Base-by-base conservation (phyloP, 2,888 invertebrate species). In the Cistogaster globosa region DNA sequence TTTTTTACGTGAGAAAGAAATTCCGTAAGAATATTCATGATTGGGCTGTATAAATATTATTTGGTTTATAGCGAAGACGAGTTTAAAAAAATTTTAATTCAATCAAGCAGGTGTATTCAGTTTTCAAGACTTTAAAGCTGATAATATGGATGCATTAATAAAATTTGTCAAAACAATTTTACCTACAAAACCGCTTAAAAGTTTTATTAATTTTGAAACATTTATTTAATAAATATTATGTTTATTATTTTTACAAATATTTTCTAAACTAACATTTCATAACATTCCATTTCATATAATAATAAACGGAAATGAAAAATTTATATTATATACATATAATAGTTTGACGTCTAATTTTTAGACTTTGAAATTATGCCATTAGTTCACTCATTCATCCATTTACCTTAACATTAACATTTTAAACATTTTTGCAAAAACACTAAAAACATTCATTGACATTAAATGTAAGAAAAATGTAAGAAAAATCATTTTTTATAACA, bases 241-340 rank as follows among this genome's bases (percentile, higher is more conserved):
- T 77, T 78, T 2, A 12, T 6, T 75, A 20, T 22, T 18, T 55
- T 75, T 76, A 11, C 57, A 38, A 77, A 57, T 63, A 69, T 83
- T 67, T 83, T 60, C 53, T 72, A 22, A 60, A 48, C 53, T 38
- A 68, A 84, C 62, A 81, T 72, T 71, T 57, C 84, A 84, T 84
- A 75, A 71, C 71, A 71, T 55, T 36, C 60, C 71, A 84, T 80
- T 84, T 26, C 45, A 75, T 67, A 45, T 45, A 26, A 69, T 45
- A 51, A 48, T 51, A 20, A 69, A 68, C n/a, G 26, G 71, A 72
- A 62, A 42, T 16, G 2, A 12, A 22, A 22, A 58, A 65, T 9
- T 62, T 38, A 2, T 38, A 62, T 51, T n/a, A 51, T 60, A 1
- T n/a, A n/a, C 57, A 82, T 63, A 72, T 42, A 48, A 1, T 7